Conservation (phyloP, 2,797 vertebrate species). For the Spheniscus humboldti region DNA sequence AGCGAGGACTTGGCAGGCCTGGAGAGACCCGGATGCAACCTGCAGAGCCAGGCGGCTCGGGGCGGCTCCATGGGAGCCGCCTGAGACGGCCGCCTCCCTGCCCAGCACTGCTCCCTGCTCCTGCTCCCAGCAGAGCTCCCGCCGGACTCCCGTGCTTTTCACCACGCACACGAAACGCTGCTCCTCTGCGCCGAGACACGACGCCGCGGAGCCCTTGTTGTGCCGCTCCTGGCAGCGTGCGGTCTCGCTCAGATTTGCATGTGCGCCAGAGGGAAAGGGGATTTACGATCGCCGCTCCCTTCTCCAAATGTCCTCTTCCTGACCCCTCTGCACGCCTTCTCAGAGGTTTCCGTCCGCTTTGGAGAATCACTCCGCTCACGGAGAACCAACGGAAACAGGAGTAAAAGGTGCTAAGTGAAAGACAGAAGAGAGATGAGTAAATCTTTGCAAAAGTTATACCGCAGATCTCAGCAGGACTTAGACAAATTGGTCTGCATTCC, state of each 20-base stretch:
- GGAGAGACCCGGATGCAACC: neutral
- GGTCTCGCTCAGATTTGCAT: rapidly evolving
- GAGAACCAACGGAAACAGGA: neutral
- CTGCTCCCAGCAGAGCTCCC: neutral
- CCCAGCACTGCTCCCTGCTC: neutral
- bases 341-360: neutral
- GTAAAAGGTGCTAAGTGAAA: neutral
- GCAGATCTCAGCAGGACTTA: constrained; percentile 39
- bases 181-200: neutral
- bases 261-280: neutral
- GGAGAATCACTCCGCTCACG: neutral
- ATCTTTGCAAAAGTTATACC: neutral
- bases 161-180: rapidly evolving
- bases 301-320: neutral
- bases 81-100: too few relatives aligned
- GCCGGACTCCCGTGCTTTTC: neutral
- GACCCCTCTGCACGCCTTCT: neutral
- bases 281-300: neutral
- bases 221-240: neutral
- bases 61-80: neutral
- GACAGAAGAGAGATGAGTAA: neutral
- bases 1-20: neutral
- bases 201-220: rapidly evolving
- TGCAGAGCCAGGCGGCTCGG: neutral
- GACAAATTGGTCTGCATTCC: constrained; percentile 48